Base-by-base conservation (phyloP, 1,140 invertebrate species). In the Stegodyphus mimosarum region DNA sequence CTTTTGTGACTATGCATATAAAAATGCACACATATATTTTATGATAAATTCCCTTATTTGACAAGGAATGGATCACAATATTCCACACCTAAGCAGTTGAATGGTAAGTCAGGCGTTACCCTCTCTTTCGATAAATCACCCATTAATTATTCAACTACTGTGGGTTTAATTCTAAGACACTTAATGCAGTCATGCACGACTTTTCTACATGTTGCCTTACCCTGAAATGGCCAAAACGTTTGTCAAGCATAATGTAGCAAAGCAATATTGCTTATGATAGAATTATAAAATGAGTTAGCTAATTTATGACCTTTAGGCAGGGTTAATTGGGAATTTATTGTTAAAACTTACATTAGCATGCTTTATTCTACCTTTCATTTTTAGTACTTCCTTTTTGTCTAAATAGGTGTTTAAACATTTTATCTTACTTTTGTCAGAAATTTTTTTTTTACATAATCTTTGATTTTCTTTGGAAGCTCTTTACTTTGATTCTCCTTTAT, bases 331-430 rank as follows among this genome's bases (percentile, higher is more conserved):
- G 17, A 15, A 50, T 18, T 75, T 84, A 55, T 33, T 51, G 60
- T 83, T 33, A 6, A n/a, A 71, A 50, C n/a, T 72, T 1, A 83
- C 33, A 64, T 51, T 33, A 11, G 52, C 17, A 17, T 84, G 10
- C 17, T 64, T 7, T 9, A 75, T 18, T 51, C 72, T 60, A 15
- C 81, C 81, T 1, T 50, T 50, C 53, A 55, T 13, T 55, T 13
- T 55, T 7, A 55, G 91, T 11, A 51, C 88, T 88, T n/a, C n/a
- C n/a, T 88, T 79, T 7, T 88, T 15, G 73, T 90, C 89, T 10
- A 91, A 7, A 86, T 90, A 90, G 7, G 89, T n/a, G 33, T 33
- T 33, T 33, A 33, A 33, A 33, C 33, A 33, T 33, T 33, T 33
- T 33, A 33, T 33, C 33, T 33, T 33, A 33, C 33, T 33, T 33